Evolutionary conservation across 2,797 vertebrate species (phyloP).

Genomic region (Acanthis flammea): DNA sequence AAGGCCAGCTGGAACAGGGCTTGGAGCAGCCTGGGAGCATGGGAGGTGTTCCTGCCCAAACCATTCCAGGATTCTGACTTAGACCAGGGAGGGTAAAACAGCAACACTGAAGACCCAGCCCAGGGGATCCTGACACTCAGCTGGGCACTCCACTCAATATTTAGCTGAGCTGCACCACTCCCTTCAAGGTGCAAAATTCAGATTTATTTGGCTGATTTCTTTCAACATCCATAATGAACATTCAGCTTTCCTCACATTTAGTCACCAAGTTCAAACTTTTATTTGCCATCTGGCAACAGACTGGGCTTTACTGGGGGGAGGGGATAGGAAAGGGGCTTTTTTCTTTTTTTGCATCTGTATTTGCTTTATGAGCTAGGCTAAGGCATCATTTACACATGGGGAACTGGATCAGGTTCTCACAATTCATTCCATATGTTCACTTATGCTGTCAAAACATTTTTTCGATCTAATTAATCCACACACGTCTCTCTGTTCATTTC

Average conservation of each 20-base stretch:
- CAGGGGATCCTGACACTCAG: neutral
- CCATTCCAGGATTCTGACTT: neutral
- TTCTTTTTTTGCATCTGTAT: neutral
- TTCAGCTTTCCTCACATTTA: slow-evolving; percentile 41
- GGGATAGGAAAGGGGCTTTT: neutral
- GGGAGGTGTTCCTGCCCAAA: neutral
- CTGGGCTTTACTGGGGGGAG: neutral
- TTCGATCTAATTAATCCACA: slow-evolving; percentile 62
- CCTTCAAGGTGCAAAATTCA: slow-evolving; percentile 24
- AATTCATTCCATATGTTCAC: slow-evolving; percentile 81
- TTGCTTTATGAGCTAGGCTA: slow-evolving; percentile 77
- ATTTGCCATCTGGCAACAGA: slow-evolving; percentile 76
- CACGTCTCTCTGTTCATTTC: slow-evolving; percentile 57
- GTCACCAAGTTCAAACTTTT: slow-evolving; percentile 34
- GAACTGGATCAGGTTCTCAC: slow-evolving; percentile 65
- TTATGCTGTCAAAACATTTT: slow-evolving; percentile 73
- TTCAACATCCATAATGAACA: slow-evolving; percentile 29
- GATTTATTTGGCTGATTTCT: slow-evolving; percentile 26
- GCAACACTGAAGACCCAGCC: neutral
- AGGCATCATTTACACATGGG: slow-evolving; percentile 75
- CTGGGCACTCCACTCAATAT: neutral
- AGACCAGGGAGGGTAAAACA: neutral
- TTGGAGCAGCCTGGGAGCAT: fast-evolving
- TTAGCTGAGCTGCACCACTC: neutral
- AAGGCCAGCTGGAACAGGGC: neutral